Evolutionary conservation across 2,113 vertebrate genomes (phyloP).

Genomic region (Parus major): DNA sequence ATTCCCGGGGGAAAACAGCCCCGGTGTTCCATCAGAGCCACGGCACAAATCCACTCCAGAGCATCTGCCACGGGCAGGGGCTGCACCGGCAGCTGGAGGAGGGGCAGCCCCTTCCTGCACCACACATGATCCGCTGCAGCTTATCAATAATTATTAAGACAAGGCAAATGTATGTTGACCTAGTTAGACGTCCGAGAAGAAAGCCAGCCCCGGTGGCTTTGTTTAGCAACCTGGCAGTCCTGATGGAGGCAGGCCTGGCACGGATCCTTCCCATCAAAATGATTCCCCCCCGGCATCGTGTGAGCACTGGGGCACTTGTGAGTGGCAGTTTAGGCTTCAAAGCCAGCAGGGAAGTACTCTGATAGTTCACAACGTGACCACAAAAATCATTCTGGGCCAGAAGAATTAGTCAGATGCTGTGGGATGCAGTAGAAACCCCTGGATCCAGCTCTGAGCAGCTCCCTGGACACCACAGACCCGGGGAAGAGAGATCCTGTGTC

Average conservation of each 20-base stretch:
- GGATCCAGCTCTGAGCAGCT: accelerated
- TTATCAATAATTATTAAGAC: constrained; percentile 71
- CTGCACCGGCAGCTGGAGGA: not conserved
- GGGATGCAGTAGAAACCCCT: not conserved
- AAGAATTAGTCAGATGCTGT: not conserved
- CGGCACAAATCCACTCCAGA: not conserved
- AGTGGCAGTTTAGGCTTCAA: not conserved
- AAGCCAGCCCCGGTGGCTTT: constrained; percentile 21
- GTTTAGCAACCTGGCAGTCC: not conserved
- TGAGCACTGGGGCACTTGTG: not conserved
- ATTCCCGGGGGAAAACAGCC: not conserved
- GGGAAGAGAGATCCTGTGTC: not conserved
- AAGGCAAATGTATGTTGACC: constrained; percentile 50
- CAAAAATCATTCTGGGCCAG: not conserved
- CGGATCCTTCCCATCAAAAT: accelerated
- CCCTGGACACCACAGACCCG: not conserved
- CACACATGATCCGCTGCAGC: not conserved
- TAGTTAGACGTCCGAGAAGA: constrained; percentile 63
- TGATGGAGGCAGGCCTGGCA: not conserved
- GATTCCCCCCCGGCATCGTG: accelerated
- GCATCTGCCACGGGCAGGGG: not conserved
- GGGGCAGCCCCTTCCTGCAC: not conserved
- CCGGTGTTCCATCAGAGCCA: accelerated
- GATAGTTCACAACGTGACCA: not conserved
- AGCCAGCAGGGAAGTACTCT: accelerated